A percentile compares a stretch with the other conserved stretches of the same genome.
These are phyloP conservation scores for Scaptomyza caliginosa DNA, from an alignment of 2,888 invertebrate species.

Conservation along the genomic window DNA sequence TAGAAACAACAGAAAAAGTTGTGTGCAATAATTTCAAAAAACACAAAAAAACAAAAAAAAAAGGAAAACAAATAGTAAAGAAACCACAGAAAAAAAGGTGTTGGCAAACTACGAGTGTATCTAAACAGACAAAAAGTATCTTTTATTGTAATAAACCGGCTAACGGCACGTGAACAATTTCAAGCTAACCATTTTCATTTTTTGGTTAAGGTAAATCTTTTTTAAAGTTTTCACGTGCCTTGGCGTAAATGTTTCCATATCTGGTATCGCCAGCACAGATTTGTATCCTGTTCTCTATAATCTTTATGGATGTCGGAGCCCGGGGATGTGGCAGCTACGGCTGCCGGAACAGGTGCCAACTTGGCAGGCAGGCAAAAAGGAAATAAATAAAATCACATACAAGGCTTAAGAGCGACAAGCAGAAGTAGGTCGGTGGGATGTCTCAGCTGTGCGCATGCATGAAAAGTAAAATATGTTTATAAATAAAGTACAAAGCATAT, in stretches of 20 bases:
- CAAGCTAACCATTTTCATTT: conserved; percentile 9
- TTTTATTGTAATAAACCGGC: conserved; percentile 62
- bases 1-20: conserved; percentile 52
- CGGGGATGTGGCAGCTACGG: conserved; percentile 14
- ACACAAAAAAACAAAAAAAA: too few relatives aligned
- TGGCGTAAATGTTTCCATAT: conserved; percentile 24
- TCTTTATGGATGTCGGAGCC: conserved; percentile 47
- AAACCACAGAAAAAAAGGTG: conserved; percentile 23
- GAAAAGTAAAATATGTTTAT: conserved; percentile 77
- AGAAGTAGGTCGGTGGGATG: conserved; percentile 5
- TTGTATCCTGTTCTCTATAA: conserved; percentile 58
- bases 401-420: conserved; percentile 1
- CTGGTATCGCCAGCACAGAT: conserved; percentile 57
- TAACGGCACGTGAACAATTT: conserved; percentile 43
- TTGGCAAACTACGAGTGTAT: conserved; percentile 33
- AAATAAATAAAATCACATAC: conserved; percentile 72
- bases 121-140: conserved; percentile 44
- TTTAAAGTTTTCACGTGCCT: conserved; percentile 65
- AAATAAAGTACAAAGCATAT: conserved; percentile 42
- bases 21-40: conserved; percentile 61
- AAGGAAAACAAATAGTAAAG: conserved; percentile 2
- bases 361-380: conserved; percentile 49
- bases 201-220: conserved; percentile 45
- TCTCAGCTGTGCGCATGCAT: conserved; percentile 62
- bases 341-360: conserved; percentile 53